Evolutionary conservation across 2,888 invertebrate genomes (phyloP).

Genomic region (Thera britannica): DNA sequence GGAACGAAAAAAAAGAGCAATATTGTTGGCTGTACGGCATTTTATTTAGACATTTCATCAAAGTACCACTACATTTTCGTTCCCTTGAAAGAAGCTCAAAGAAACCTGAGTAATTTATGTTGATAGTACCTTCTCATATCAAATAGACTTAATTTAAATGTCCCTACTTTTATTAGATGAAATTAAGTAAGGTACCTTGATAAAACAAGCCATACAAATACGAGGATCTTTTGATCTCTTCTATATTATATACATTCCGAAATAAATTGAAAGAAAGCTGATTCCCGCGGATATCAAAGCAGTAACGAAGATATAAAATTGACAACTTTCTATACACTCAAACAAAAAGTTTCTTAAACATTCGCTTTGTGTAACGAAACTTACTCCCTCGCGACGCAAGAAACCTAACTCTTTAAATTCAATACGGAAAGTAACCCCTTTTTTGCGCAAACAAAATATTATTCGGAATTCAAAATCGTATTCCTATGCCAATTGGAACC

Average conservation of each 20-base stretch:
- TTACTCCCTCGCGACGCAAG: slow-evolving; percentile 51
- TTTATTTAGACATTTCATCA: no score
- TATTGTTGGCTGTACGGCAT: no score
- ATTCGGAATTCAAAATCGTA: slow-evolving; percentile 58
- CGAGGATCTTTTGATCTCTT: neutral
- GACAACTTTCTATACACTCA: slow-evolving; percentile 49
- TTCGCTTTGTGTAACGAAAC: slow-evolving; percentile 52
- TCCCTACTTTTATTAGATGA: neutral
- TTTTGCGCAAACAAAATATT: slow-evolving; percentile 57
- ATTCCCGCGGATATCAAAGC: slow-evolving; percentile 35
- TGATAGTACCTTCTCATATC: neutral
- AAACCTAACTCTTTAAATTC: slow-evolving; percentile 60
- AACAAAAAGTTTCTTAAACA: slow-evolving; percentile 54
- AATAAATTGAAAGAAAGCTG: slow-evolving; percentile 23
- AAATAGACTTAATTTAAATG: neutral
- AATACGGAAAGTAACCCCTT: slow-evolving; percentile 57
- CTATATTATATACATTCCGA: slow-evolving; percentile 8
- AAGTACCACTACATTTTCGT: no score
- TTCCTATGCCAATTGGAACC: slow-evolving; percentile 59
- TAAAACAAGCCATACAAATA: slow-evolving; percentile 6
- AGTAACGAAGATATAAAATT: slow-evolving; percentile 46
- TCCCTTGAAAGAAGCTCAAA: neutral
- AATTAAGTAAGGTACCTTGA: neutral
- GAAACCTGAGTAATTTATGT: slow-evolving; percentile 6
- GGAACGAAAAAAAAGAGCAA: no score